Base-by-base conservation (phyloP, 2,888 invertebrate genomes). In the Tiliacea citrago region DNA sequence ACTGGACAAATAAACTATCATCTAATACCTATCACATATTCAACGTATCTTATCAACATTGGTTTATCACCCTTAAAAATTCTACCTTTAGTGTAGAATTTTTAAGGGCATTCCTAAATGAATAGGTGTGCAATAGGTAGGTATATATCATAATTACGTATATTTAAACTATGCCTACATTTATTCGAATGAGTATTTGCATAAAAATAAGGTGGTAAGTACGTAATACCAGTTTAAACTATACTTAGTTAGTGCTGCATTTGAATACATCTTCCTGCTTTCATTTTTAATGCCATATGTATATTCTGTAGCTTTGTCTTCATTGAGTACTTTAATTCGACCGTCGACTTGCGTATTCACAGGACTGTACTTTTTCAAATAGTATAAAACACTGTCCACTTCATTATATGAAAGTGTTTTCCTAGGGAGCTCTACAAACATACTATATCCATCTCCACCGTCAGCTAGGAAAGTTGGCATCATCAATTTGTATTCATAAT, bases 371-470 rank as follows among this genome's bases (percentile, higher is more conserved):
- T 94, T 93, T n/a, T 93, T 91, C 6, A 98, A 91, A 90, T 97
- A 98, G 79, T 97, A 94, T 1, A 95, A 88, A 3, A 97, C 80
- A 77, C 92, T 87, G 35, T 92, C 92, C 2, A 95, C 62, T 90
- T 96, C 96, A 84, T 90, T 94, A 82, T 91, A 95, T 3, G 89
- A 57, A 21, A 95, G 70, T 65, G 88, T 79, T 75, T 92, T 91
- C 75, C 85, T 91, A 5, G 90, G 89, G n/a, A 94, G 88, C 39
- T 84, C 85, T 75, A 90, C 90, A 75, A 97, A 94, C 90, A 97
- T 95, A 0, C 79, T 83, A 89, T 96, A 98, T 0, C 98, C 98
- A 92, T 99, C 99, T 0, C 99, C 99, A 5, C 98, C 98, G 0
- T 97, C 93, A 7, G 97, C 95, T 69, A 99, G 88, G 90, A 98